phyloP scores from a whole-genome alignment of 2,797 vertebrate genomes.

The Psittacula derbiana region DNA sequence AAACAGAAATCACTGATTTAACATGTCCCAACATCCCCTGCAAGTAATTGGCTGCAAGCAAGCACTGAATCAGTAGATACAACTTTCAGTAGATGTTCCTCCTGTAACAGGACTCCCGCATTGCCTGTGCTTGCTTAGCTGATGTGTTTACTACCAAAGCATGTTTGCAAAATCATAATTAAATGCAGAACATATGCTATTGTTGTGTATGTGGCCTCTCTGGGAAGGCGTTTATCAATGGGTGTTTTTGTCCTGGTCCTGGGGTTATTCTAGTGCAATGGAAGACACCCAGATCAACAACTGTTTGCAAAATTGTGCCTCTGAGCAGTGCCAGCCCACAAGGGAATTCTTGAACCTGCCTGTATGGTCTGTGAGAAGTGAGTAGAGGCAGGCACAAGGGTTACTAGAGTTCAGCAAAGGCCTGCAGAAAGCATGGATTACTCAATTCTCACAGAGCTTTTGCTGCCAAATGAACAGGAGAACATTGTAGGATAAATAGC shows the following conservation, averaged over 20 bases:
- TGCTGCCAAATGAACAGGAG: background rate
- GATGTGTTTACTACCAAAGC: background rate
- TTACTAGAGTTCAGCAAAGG: constrained; percentile 38
- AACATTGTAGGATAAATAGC: background rate
- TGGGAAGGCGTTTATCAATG: constrained; percentile 6
- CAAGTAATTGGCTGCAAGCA: background rate
- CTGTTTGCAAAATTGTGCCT: constrained; percentile 23
- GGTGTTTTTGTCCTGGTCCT: background rate
- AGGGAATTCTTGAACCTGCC: background rate
- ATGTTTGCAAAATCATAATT: constrained; percentile 19
- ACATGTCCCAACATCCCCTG: background rate
- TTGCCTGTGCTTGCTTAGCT: background rate
- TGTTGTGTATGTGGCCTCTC: background rate
- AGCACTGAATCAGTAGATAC: background rate
- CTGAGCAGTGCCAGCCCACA: constrained; percentile 24
- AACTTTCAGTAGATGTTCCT: background rate
- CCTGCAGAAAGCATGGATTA: background rate
- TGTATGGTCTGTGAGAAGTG: background rate
- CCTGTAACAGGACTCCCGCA: background rate
- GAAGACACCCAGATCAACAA: constrained; percentile 36
- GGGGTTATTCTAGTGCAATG: constrained; percentile 29
- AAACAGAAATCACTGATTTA: background rate
- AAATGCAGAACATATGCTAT: background rate
- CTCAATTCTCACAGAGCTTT: background rate
- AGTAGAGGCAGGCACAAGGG: constrained; percentile 7